A percentile compares a stretch with the other conserved stretches of the same genome.
These are phyloP conservation scores for Diachasma alloeum DNA, from an alignment of 1,140 invertebrate species.

Conservation along the genomic window DNA sequence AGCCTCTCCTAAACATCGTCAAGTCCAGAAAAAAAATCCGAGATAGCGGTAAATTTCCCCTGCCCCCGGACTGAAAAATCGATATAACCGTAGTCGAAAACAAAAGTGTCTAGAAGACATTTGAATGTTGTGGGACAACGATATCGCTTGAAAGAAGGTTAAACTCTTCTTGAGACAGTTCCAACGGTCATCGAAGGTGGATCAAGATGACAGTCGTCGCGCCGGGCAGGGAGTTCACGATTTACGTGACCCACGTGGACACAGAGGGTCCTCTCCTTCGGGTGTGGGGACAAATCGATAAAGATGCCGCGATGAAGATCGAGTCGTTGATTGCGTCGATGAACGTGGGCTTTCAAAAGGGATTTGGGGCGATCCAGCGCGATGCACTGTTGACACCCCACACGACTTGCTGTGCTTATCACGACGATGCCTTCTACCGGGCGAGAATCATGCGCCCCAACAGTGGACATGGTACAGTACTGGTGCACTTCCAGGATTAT, in stretches of 20 bases:
- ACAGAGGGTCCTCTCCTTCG: constrained; percentile 71
- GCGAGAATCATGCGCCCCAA: constrained; percentile 65
- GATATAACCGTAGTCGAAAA: background rate
- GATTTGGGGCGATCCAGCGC: constrained; percentile 64
- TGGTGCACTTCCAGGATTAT: constrained; percentile 76
- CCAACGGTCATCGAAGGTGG: background rate
- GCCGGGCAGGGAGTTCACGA: background rate
- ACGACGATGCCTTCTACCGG: constrained; percentile 71
- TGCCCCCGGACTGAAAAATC: background rate
- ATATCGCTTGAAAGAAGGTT: background rate
- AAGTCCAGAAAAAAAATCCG: background rate
- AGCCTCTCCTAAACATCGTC: background rate
- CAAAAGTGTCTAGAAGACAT: background rate
- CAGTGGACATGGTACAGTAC: constrained; percentile 57
- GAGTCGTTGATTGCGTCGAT: constrained; percentile 65
- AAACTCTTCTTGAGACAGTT: background rate
- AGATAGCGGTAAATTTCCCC: background rate
- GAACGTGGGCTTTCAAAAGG: constrained; percentile 61
- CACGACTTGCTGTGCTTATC: constrained; percentile 65
- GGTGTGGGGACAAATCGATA: constrained; percentile 73
- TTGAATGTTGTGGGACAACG: constrained; percentile 3
- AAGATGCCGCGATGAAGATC: constrained; percentile 65
- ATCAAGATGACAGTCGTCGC: background rate
- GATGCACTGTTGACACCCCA: constrained; percentile 63
- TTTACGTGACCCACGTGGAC: constrained; percentile 73